Base-by-base conservation (phyloP, 1,140 invertebrate species). In the Helicorthomorpha holstii region DNA sequence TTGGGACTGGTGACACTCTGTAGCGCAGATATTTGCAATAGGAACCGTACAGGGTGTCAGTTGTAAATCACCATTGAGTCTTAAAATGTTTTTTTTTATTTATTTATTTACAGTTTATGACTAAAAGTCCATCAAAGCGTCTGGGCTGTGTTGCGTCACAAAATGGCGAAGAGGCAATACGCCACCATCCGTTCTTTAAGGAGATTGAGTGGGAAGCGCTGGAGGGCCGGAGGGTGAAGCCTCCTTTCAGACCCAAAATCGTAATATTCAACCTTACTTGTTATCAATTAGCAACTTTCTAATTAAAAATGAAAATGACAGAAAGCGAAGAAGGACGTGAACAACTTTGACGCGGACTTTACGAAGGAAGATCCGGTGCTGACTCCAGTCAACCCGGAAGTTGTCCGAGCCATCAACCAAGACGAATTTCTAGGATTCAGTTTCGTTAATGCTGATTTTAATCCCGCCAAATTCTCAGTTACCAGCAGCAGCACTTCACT, bases 321-420 rank as follows among this genome's bases (percentile, higher is more conserved):
- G 94, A 94, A 92, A 83, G 91, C 82, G 66, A 85, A 90, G 73
- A 88, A 88, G 64, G 95, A 98, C 71, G 92, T 92, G 43, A 79
- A 90, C 58, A 99, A 99, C 74, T 99, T 99, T 72, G 95, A 99
- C 72, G 81, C 92, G 14, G 95, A 98, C 75, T 99, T 99, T 68
- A 98, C 95, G 4, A 91, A 91, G 68, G 95, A 98, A 71, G 93
- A 98, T 59, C 93, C 95, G 3, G 78, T 85, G 21, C 72, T 99
- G 51, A 98, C 95, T 21, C 94, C 94, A 7, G 82, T 98, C 41
- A 83, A 91, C 59, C 71, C 80, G 27, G 88, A 93, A 61, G 82
- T 92, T 52, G 75, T 97, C 45, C 78, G 83, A 55, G 85, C 84
- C 56, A 97, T 98, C 63, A 97, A 96, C 74, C 89, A 95, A 71